These are phyloP conservation scores for Myotis pilosus DNA, from an alignment of 2,797 vertebrate species.

Conservation along the genomic window DNA sequence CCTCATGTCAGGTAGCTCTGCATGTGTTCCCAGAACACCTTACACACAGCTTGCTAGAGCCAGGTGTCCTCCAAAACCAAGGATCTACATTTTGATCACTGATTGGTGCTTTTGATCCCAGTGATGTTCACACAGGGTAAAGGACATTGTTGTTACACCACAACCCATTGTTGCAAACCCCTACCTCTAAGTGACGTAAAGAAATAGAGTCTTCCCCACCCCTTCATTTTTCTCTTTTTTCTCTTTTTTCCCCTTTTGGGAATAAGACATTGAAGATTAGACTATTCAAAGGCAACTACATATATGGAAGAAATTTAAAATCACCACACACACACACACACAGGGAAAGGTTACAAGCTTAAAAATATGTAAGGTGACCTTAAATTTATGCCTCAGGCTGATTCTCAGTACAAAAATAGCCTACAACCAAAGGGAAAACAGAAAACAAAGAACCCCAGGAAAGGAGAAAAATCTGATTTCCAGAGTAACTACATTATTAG, in stretches of 20 bases:
- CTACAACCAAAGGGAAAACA: neutral
- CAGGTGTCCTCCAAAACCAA: neutral
- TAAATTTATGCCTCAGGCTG: neutral
- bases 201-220: too few species aligned
- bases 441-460: neutral
- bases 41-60: neutral
- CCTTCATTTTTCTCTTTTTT: neutral
- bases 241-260: neutral
- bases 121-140: neutral
- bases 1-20: neutral
- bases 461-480: neutral
- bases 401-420: neutral
- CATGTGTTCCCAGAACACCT: neutral
- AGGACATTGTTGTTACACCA: neutral
- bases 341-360: neutral
- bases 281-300: neutral
- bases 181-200: neutral
- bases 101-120: neutral
- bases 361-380: neutral
- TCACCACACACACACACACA: neutral
- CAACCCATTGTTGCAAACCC: neutral
- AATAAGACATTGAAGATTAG: neutral
- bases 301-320: neutral
- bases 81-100: neutral
- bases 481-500: neutral